Percentiles rank a stretch among this genome's conserved stretches.
These are phyloP conservation scores for Eupristina koningsbergeri DNA, from an alignment of 1,140 invertebrate species.

Conservation along the genomic window DNA sequence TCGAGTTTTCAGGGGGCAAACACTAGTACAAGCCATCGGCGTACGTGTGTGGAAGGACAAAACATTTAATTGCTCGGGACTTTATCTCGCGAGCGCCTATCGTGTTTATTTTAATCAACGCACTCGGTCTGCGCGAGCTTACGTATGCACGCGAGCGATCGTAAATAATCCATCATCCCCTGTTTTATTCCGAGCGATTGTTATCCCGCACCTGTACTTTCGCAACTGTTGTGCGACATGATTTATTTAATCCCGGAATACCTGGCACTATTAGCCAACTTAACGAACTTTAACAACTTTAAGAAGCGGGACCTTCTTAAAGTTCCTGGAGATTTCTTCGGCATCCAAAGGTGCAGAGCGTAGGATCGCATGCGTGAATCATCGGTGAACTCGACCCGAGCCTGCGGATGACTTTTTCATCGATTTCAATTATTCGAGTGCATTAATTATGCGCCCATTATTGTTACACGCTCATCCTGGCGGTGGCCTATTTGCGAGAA, in stretches of 20 bases:
- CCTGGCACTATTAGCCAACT: not conserved
- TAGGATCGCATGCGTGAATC: too few relatives aligned
- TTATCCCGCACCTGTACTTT: conserved; percentile 8
- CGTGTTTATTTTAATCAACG: conserved; percentile 45
- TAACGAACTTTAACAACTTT: conserved; percentile 21
- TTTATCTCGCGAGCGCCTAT: conserved; percentile 8
- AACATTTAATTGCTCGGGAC: conserved; percentile 34
- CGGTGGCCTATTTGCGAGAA: not conserved
- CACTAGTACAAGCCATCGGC: not conserved
- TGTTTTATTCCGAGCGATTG: conserved; percentile 1
- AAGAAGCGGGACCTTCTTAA: too few relatives aligned
- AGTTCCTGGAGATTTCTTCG: too few relatives aligned
- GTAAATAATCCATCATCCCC: conserved; percentile 28
- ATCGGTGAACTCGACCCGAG: not conserved
- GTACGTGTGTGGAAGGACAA: conserved; percentile 11
- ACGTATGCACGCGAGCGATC: not conserved
- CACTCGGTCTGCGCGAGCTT: not conserved
- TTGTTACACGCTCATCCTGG: not conserved
- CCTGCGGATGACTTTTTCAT: too few relatives aligned
- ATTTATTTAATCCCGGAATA: not conserved
- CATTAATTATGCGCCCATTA: not conserved
- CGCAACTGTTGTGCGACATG: not conserved
- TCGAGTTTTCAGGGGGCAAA: conserved; percentile 26
- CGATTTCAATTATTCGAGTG: too few relatives aligned
- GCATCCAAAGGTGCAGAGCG: too few relatives aligned